phyloP scores from a whole-genome alignment of 2,113 vertebrate genomes.

The Rissa tridactyla region DNA sequence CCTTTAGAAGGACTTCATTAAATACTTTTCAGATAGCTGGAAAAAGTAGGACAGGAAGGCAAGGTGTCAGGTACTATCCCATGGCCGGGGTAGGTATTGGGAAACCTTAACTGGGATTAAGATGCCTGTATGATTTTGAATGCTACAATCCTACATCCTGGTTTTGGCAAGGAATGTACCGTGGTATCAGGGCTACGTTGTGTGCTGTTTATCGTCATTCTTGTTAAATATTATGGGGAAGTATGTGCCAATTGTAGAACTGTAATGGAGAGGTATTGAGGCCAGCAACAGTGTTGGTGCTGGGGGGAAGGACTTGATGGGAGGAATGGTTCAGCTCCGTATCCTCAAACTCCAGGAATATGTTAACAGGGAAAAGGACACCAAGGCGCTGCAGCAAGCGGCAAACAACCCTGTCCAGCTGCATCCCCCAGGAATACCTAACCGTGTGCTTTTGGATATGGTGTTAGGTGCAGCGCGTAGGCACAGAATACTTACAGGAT shows the following conservation, averaged over 20 bases:
- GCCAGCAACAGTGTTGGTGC: background rate
- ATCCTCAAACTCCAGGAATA: background rate
- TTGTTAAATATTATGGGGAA: background rate
- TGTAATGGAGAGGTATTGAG: background rate
- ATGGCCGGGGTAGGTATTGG: background rate
- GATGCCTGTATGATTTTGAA: background rate
- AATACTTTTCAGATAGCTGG: background rate
- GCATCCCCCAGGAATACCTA: background rate
- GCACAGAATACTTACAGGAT: background rate
- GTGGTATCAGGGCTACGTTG: background rate
- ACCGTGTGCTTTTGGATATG: background rate
- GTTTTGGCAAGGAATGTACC: background rate
- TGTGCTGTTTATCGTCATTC: background rate
- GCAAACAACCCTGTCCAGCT: background rate
- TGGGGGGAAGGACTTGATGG: background rate
- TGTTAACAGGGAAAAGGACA: background rate
- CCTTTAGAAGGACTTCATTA: background rate
- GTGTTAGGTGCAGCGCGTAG: background rate
- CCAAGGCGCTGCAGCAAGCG: background rate
- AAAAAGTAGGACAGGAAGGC: background rate
- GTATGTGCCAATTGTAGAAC: background rate
- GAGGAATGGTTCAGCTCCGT: background rate
- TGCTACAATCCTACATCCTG: background rate
- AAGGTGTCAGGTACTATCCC: background rate
- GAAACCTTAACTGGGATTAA: background rate